Evolutionary conservation across 2,797 vertebrate genomes (phyloP).

Genomic region (Sphenodon punctatus): DNA sequence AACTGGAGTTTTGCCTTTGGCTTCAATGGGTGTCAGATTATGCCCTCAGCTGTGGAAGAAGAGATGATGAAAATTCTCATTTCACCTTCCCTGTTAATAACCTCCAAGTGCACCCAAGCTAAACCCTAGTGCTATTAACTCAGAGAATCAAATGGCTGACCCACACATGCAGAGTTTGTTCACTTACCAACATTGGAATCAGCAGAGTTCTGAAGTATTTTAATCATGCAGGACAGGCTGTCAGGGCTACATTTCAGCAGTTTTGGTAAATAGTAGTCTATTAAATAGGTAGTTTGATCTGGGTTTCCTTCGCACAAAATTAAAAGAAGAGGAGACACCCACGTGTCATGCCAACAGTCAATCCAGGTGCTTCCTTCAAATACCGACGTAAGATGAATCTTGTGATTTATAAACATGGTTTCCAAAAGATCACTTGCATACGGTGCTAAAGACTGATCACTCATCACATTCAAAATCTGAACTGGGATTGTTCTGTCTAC

Average conservation of each 20-base stretch:
- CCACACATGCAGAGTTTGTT: background rate
- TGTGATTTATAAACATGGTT: conserved; percentile 92
- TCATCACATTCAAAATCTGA: conserved; percentile 87
- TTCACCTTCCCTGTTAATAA: background rate
- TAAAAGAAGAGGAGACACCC: conserved; percentile 89
- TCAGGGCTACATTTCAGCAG: conserved; percentile 88
- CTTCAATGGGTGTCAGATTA: no score
- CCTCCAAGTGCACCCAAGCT: background rate
- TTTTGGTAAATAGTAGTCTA: conserved; percentile 93
- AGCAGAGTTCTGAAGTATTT: conserved; percentile 82
- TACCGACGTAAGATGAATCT: conserved; percentile 74
- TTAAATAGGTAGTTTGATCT: conserved; percentile 90
- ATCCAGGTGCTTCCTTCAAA: conserved; percentile 74
- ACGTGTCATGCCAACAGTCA: conserved; percentile 86
- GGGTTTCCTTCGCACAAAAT: conserved; percentile 86
- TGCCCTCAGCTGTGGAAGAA: background rate
- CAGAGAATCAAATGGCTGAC: no score
- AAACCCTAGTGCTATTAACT: no score
- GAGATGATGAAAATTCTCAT: background rate
- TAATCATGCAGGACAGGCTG: conserved; percentile 90
- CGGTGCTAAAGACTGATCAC: conserved; percentile 90
- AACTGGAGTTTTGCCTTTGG: no score
- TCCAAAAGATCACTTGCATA: conserved; percentile 93
- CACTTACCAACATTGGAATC: conserved; percentile 74
- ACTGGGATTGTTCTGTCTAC: conserved; percentile 83